These are phyloP conservation scores for Monomorium pharaonis DNA, from an alignment of 1,140 invertebrate genomes.

Conservation along the genomic window DNA sequence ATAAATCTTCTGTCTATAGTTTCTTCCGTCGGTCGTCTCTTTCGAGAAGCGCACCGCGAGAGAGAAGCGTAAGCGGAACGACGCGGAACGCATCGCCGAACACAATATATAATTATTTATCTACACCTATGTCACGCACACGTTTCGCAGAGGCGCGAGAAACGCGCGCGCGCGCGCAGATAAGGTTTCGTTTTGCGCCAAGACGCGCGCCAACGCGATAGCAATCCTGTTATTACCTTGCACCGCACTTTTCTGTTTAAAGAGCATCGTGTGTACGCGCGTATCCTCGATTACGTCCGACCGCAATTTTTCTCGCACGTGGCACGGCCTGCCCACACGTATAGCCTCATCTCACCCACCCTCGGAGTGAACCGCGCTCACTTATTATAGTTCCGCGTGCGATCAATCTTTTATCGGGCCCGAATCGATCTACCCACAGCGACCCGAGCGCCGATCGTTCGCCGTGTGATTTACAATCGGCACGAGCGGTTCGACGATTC, in stretches of 20 bases:
- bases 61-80: background rate
- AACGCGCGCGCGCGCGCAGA: background rate
- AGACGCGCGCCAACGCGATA: conserved; percentile 10
- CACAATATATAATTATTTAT: conserved; percentile 56
- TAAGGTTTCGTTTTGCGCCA: conserved; percentile 20
- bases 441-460: conserved; percentile 42
- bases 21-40: background rate
- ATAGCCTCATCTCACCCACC: conserved; percentile 31
- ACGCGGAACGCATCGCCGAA: background rate
- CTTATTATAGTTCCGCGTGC: conserved; percentile 49
- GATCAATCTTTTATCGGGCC: conserved; percentile 48
- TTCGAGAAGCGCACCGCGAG: background rate
- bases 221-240: conserved; percentile 29
- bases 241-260: conserved; percentile 43
- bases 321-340: conserved; percentile 29
- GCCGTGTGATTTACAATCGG: conserved; percentile 40
- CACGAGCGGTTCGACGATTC: conserved; percentile 28
- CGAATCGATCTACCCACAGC: conserved; percentile 52
- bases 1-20: background rate
- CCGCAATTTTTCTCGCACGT: conserved; percentile 47
- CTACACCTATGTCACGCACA: background rate
- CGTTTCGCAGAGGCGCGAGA: background rate
- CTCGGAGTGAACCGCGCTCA: background rate
- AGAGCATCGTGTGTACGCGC: background rate
- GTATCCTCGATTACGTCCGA: conserved; percentile 30